phyloP scores from a whole-genome alignment of 2,888 invertebrate genomes.

The Julus scanicus region DNA sequence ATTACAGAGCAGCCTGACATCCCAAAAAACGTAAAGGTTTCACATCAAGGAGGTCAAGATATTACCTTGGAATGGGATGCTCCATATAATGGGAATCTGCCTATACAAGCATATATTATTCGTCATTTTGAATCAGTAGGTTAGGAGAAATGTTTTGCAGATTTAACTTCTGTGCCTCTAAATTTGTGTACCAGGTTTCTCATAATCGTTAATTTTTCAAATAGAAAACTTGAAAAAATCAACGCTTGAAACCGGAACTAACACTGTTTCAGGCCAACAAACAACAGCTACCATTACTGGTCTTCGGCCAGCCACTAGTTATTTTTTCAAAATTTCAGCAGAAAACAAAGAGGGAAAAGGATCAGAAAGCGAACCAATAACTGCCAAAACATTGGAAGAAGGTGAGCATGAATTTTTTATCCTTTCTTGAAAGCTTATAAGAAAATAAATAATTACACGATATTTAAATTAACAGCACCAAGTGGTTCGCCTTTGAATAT shows the following conservation, averaged over 20 bases:
- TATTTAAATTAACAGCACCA: conserved; percentile 69
- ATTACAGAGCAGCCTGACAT: conserved; percentile 33
- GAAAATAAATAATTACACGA: neutral
- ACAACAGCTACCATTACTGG: conserved; percentile 45
- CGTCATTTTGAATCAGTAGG: neutral
- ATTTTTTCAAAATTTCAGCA: conserved; percentile 51
- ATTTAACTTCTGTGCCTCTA: no score
- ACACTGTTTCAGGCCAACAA: neutral
- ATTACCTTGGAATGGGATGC: conserved; percentile 76
- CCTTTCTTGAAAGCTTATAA: conserved; percentile 43
- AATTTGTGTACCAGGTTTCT: neutral
- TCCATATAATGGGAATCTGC: conserved; percentile 91
- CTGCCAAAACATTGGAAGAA: conserved; percentile 62
- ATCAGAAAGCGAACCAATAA: conserved; percentile 62
- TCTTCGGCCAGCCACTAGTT: conserved; percentile 52
- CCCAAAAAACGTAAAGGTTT: conserved; percentile 36
- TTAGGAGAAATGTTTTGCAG: neutral
- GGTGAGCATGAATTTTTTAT: neutral
- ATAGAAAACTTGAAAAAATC: neutral
- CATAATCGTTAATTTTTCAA: neutral
- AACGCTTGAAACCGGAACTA: neutral
- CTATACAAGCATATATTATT: conserved; percentile 87
- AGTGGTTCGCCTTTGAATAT: conserved; percentile 37
- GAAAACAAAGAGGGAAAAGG: conserved; percentile 53
- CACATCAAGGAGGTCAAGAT: neutral